Evolutionary conservation across 2,888 invertebrate species (phyloP).

Genomic region (Phymatocera aterrima): DNA sequence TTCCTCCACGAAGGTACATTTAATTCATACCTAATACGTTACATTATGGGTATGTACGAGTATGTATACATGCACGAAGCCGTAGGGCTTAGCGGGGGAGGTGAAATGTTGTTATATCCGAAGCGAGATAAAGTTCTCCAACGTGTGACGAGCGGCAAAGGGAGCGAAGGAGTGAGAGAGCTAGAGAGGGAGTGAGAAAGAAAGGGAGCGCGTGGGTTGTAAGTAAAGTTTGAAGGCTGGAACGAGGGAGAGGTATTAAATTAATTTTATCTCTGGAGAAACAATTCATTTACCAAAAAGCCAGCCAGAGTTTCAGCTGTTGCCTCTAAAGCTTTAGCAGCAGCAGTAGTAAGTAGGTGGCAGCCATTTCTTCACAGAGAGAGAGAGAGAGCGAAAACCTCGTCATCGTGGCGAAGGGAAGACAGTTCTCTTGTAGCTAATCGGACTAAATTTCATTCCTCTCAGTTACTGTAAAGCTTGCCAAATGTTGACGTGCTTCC

Average conservation of each 20-base stretch:
- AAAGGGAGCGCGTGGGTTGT: slow-evolving; percentile 24
- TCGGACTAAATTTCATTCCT: slow-evolving; percentile 32
- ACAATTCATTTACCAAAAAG: slow-evolving; percentile 20
- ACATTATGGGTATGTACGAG: too few species aligned
- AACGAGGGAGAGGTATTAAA: too few species aligned
- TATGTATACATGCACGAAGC: not conserved
- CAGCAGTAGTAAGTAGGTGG: not conserved
- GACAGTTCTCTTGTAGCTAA: slow-evolving; percentile 17
- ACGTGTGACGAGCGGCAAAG: slow-evolving; percentile 27
- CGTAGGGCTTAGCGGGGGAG: not conserved
- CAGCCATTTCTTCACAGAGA: not conserved
- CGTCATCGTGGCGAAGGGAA: not conserved
- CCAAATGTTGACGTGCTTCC: too few species aligned
- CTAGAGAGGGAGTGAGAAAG: slow-evolving; percentile 33
- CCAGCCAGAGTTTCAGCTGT: too few species aligned
- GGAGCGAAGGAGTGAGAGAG: slow-evolving; percentile 25
- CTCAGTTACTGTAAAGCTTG: too few species aligned
- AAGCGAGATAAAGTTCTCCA: slow-evolving; percentile 23
- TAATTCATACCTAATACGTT: too few species aligned
- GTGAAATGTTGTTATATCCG: too few species aligned
- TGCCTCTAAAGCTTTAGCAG: not conserved
- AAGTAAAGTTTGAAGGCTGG: too few species aligned
- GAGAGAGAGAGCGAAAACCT: too few species aligned
- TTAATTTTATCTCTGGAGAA: slow-evolving; percentile 37
- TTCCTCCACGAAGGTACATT: too few species aligned